phyloP scores from a whole-genome alignment of 2,888 invertebrate species.

The Agonum fuliginosum region DNA sequence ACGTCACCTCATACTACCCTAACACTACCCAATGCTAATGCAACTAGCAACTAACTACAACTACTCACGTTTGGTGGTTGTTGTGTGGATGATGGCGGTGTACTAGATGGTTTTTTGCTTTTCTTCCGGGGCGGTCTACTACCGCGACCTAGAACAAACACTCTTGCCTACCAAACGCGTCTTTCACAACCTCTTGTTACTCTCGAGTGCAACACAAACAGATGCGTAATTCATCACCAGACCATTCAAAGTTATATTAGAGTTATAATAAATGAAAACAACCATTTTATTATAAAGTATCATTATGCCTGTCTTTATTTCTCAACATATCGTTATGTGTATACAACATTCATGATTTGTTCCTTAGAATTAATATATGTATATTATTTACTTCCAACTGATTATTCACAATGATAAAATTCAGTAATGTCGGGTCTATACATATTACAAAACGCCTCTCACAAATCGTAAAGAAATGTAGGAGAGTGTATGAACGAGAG shows the following conservation, averaged over 20 bases:
- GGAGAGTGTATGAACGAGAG: background rate
- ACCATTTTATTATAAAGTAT: slow-evolving; percentile 60
- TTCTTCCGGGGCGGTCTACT: slow-evolving; percentile 76
- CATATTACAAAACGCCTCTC: slow-evolving; percentile 48
- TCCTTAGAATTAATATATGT: slow-evolving; percentile 59
- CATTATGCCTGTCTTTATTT: slow-evolving; percentile 60
- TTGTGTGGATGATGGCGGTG: slow-evolving; percentile 59
- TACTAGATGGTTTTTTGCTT: slow-evolving; percentile 73
- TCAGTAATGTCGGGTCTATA: slow-evolving; percentile 45
- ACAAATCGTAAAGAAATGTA: slow-evolving; percentile 5
- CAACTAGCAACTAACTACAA: too few species aligned
- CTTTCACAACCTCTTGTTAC: slow-evolving; percentile 34
- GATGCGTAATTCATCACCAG: background rate
- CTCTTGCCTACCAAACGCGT: slow-evolving; percentile 52
- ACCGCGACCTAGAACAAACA: slow-evolving; percentile 69
- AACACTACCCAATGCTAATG: background rate
- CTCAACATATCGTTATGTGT: slow-evolving; percentile 60
- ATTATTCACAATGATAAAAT: slow-evolving; percentile 58
- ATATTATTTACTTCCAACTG: slow-evolving; percentile 58
- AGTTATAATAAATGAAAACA: slow-evolving; percentile 51
- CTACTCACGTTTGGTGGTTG: slow-evolving; percentile 53
- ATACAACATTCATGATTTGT: slow-evolving; percentile 61
- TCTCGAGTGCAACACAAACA: slow-evolving; percentile 45
- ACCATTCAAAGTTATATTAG: too few species aligned
- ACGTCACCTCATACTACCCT: background rate